Base-by-base conservation (phyloP, 1,140 invertebrate species). In the Popillia japonica region DNA sequence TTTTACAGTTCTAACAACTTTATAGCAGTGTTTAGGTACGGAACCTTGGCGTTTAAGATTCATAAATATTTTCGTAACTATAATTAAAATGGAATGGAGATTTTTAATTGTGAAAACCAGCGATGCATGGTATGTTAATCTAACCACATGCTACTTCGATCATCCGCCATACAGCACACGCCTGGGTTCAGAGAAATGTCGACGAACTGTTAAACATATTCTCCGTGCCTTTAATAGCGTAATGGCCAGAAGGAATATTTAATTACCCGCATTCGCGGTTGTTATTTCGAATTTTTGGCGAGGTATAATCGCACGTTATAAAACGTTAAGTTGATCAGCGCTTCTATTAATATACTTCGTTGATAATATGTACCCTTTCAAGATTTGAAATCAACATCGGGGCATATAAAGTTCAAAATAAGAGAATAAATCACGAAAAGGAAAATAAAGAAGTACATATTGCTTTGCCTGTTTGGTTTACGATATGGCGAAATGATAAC, bases 181-280 rank as follows among this genome's bases (percentile, higher is more conserved):
- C 17, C n/a, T 14, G 17, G 44, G 17, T n/a, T 48, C 4, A 10
- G 22, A 23, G 17, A 9, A 64, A 64, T 64, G 61, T 64, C 61
- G 61, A 64, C 61, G 61, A 64, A 64, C 61, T 64, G 17, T 64
- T 64, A 23, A 64, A 11, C 61, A 22, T 64, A 64, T 64, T 64
- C 61, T 0, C 22, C 23, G 17, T 22, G 17, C 17, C 22, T 64
- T 17, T 64, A 64, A 23, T 11, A 27, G 23, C 61, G 17, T 20
- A 48, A 48, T 64, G 61, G 2, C 61, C 61, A 11, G 10, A 17
- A 22, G 61, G 9, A 64, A 64, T 64, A 64, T 64, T 64, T 64
- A 23, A 64, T 27, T 0, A n/a, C 44, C 10, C 44, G 17, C 44
- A 48, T 48, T 48, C 1, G 17, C 44, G 7, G 44, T 8, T n/a